Percentiles rank a stretch among this genome's conserved stretches.
Evolutionary conservation across 2,113 vertebrate genomes (phyloP).

Genomic region (Scytalopus superciliaris): DNA sequence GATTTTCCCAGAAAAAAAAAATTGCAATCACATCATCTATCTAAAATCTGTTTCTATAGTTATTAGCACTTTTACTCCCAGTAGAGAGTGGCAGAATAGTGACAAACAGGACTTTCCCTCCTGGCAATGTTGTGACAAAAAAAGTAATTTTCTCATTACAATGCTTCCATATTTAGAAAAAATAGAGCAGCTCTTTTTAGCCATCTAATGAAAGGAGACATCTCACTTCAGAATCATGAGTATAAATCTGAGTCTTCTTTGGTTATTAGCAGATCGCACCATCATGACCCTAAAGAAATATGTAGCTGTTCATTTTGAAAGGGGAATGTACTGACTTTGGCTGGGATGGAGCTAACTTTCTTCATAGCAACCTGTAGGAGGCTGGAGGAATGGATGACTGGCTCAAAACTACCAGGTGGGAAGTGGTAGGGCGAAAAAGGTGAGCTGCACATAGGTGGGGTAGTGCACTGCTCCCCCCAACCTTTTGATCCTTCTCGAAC

Average conservation of each 20-base stretch:
- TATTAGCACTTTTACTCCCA: not conserved
- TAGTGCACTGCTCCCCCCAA: not conserved
- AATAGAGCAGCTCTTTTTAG: not conserved
- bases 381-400: not conserved
- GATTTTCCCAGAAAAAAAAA: not conserved
- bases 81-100: not conserved
- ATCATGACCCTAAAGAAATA: not conserved
- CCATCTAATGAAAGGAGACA: not conserved
- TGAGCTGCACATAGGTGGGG: not conserved
- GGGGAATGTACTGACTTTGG: not conserved
- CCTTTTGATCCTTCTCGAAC: not conserved
- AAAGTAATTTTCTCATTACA: not conserved
- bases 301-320: not conserved
- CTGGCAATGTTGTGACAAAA: not conserved
- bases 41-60: not conserved
- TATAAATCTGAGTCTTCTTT: not conserved
- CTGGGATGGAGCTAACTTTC: not conserved
- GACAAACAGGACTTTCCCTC: not conserved
- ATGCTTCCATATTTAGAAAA: not conserved
- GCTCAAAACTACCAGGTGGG: not conserved
- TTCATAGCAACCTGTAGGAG: not conserved
- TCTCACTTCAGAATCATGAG: not conserved
- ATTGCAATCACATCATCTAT: not conserved
- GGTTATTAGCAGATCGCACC: not conserved
- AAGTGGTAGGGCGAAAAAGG: not conserved